Base-by-base conservation (phyloP, 2,888 invertebrate species). In the Nymphalis urticae region DNA sequence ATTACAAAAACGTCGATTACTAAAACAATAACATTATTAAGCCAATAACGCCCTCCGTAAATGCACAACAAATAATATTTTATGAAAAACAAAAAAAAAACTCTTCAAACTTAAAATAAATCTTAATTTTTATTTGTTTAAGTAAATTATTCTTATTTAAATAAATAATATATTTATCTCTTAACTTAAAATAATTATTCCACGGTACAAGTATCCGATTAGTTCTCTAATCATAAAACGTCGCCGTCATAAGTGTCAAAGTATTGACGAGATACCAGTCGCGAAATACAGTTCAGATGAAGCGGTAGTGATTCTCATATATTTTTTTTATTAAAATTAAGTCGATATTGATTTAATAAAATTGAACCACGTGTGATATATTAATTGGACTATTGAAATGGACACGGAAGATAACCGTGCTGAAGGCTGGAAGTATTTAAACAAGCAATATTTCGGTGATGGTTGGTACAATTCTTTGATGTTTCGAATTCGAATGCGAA, bases 391-490 rank as follows among this genome's bases (percentile, higher is more conserved):
- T 36, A 56, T 42, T 68, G 68, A 59, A 62, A 89, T 89, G 89
- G 87, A 85, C 69, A 74, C 82, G 24, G 90, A 88, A 64, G 91
- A 89, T 67, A 90, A 90, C 47, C 90, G 92, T 54, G 92, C 87
- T 2, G 92, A 92, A 76, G 92, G 92, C 75, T 92, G 92, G 92
- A 92, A 92, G 76, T 92, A 88, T 81, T 83, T 92, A 72, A 92
- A 92, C 76, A 92, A 92, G 81, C 92, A 92, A 76, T 92, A 86
- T 83, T 92, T 92, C 74, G 92, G 92, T 63, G 92, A 92, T 78
- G 92, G 92, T 92, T 77, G 77, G 91, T 90, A 78, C 67, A 74
- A 74, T 76, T 73, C 71, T 72, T 48, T 68, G 56, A 48, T 73
- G 75, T 71, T 62, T 66, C 73, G 61, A 62, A 71, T 42, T 69